Percentiles rank a stretch among this genome's conserved stretches.
These are phyloP conservation scores for Heteropelma amictum DNA, from an alignment of 2,888 invertebrate species.

Conservation along the genomic window DNA sequence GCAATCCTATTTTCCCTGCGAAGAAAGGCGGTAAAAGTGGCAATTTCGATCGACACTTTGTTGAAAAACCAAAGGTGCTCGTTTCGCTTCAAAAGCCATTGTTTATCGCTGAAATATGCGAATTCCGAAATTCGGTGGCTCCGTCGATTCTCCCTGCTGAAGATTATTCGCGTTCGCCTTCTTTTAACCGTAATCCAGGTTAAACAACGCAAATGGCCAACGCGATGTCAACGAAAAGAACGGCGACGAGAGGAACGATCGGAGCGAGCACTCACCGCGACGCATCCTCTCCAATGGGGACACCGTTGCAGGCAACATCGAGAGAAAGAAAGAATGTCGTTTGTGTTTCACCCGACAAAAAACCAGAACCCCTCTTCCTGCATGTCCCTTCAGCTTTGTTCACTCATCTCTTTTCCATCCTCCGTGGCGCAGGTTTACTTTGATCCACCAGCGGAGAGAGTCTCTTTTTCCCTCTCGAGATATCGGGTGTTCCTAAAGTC, in stretches of 20 bases:
- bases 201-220: slow-evolving; percentile 17
- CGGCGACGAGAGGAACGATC: slow-evolving; percentile 19
- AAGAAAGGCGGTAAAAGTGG: too few species aligned
- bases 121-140: neutral
- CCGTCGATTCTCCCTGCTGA: too few species aligned
- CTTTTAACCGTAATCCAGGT: neutral
- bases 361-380: slow-evolving; percentile 56
- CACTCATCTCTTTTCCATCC: slow-evolving; percentile 42
- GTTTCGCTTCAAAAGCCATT: too few species aligned
- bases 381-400: slow-evolving; percentile 37
- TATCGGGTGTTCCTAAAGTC: slow-evolving; percentile 36
- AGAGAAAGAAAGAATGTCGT: slow-evolving; percentile 67
- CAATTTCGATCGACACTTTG: too few species aligned
- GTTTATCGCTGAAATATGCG: neutral
- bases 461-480: slow-evolving; percentile 14
- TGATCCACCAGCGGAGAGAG: slow-evolving; percentile 21
- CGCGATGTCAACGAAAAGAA: slow-evolving; percentile 22
- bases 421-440: slow-evolving; percentile 29
- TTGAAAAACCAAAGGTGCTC: too few species aligned
- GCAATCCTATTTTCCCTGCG: too few species aligned
- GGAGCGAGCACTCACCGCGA: slow-evolving; percentile 24
- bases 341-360: slow-evolving; percentile 63
- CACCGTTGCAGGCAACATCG: slow-evolving; percentile 50
- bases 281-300: slow-evolving; percentile 34
- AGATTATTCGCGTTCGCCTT: too few species aligned